Conservation (phyloP, 2,113 vertebrate genomes). For the Anarhynchus alexandrinus region DNA sequence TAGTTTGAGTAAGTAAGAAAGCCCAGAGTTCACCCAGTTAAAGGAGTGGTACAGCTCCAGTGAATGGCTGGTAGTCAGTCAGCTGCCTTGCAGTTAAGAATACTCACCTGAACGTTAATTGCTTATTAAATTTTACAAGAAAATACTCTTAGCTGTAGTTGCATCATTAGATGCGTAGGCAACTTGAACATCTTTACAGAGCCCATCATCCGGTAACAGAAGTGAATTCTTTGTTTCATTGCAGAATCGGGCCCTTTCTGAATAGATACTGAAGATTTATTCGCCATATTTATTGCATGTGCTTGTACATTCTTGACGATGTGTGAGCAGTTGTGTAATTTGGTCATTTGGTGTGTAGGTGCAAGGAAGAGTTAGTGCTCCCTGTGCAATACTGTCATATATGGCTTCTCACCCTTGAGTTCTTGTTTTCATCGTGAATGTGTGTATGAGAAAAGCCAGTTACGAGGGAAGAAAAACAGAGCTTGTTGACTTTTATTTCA, state of each 20-base stretch:
- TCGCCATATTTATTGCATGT: accelerated
- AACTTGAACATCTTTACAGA: neutral
- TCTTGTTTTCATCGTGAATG: neutral
- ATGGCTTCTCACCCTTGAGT: neutral
- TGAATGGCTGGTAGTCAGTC: neutral
- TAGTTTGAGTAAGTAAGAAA: neutral
- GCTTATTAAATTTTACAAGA: conserved; percentile 17
- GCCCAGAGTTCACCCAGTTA: neutral
- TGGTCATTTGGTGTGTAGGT: neutral
- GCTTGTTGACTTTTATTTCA: neutral
- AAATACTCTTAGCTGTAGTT: neutral
- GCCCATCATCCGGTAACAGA: neutral
- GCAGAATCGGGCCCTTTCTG: neutral
- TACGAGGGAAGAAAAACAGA: neutral
- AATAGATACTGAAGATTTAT: neutral
- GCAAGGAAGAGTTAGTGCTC: neutral
- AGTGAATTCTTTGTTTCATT: neutral
- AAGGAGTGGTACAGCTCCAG: neutral
- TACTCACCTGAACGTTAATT: neutral
- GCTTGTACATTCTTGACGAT: accelerated
- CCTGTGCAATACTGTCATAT: neutral
- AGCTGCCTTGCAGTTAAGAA: neutral
- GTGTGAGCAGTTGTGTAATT: neutral
- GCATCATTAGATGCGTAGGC: neutral
- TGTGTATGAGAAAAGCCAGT: neutral